phyloP scores from a whole-genome alignment of 2,797 vertebrate species.

The Octomys mimax region DNA sequence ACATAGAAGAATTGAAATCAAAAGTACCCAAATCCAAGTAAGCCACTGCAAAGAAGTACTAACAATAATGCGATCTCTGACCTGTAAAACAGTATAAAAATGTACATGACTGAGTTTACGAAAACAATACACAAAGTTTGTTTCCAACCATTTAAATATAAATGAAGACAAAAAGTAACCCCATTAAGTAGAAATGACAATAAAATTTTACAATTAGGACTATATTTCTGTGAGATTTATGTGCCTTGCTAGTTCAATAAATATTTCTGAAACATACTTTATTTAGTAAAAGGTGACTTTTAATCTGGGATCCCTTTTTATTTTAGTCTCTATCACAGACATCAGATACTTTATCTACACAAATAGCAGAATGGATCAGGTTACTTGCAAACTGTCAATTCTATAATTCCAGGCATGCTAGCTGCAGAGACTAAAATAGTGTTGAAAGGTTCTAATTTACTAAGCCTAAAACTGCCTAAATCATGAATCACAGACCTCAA shows the following conservation, averaged over 20 bases:
- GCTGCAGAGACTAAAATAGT: not conserved
- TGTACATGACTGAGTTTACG: conserved; percentile 10
- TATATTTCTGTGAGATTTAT: conserved; percentile 19
- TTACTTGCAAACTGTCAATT: conserved; percentile 17
- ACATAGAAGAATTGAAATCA: conserved; percentile 9
- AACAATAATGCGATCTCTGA: not conserved
- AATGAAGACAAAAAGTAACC: not conserved
- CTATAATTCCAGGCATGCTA: conserved; percentile 26
- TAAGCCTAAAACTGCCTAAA: conserved; percentile 22
- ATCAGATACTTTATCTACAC: conserved; percentile 11
- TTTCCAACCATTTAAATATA: conserved; percentile 22
- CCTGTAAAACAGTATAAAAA: conserved; percentile 7
- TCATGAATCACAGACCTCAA: not conserved
- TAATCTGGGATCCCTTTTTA: conserved; percentile 14
- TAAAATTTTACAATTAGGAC: not conserved
- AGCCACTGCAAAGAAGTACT: not conserved
- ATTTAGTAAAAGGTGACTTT: conserved; percentile 42
- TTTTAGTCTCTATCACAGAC: conserved; percentile 31
- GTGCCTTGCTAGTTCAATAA: not conserved
- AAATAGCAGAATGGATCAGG: not conserved
- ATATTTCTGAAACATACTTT: conserved; percentile 36
- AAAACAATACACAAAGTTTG: not conserved
- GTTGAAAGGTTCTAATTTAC: conserved; percentile 41
- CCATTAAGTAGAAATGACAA: conserved; percentile 15
- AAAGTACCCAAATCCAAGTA: conserved; percentile 38